Evolutionary conservation across 2,113 vertebrate species (phyloP), one percentile per base, ranked within the genome.

Genomic region (Orientallactaga bullata): DNA sequence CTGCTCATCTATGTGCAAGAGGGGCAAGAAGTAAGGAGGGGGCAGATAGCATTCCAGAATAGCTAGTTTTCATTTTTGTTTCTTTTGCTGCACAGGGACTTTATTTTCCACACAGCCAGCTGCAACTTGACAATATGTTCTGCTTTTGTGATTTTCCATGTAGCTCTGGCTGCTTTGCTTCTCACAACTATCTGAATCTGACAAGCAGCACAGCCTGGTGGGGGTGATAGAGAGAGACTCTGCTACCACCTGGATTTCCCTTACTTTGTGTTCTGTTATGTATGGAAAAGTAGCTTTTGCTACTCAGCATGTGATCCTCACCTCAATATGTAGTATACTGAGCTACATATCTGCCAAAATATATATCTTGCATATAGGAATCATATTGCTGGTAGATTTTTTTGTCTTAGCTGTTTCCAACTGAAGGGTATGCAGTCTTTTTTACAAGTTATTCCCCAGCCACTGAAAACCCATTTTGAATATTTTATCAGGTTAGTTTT

Each of bases 101-200:
- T 26, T 95, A 8, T 61, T 80, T 95, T 73, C 76, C 12, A 12
- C 72, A 66, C 91, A 94, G 13, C 20, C 35, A 93, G 61, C 2
- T 89, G 80, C 74, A 74, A 61, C 51, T 47, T 83, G 69, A 74
- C 85, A 86, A 71, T 69, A 82, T 55, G 21, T 71, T 63, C 85
- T 85, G 13, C 51, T 93, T 90, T 68, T 18, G 1, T 58, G 55
- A 93, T 77, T 92, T 28, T 89, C 61, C 58, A 61, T 20, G 61
- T 71, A 77, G 42, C 51, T 26, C 80, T 42, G 60, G 71, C 10
- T 78, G 55, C 79, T 47, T 82, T 5, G 0, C 71, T 95, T 93
- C 80, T 95, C 69, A 51, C 51, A 65, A 74, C 60, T 85, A 88
- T 74, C 30, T 69, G 80, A 93, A 72, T 89, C 71, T 20, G 55